Percentiles rank a stretch among this genome's conserved stretches.
phyloP scores from a whole-genome alignment of 2,113 vertebrate genomes.

The Malurus cyaneus region DNA sequence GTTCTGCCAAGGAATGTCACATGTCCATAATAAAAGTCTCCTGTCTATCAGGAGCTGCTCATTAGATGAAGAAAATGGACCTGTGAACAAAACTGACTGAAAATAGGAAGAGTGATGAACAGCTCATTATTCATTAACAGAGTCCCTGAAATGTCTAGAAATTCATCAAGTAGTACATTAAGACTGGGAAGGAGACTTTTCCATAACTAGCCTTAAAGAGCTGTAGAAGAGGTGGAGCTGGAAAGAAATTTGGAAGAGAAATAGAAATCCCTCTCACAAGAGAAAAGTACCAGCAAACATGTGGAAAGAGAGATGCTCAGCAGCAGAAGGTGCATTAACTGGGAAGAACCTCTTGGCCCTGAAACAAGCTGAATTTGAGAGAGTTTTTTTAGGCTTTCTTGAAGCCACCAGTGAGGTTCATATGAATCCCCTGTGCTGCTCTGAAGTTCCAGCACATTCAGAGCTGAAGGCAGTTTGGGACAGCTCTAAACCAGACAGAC shows the following conservation, averaged over 20 bases:
- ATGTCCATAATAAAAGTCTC: not conserved
- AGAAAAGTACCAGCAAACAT: not conserved
- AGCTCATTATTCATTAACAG: not conserved
- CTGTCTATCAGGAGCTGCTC: not conserved
- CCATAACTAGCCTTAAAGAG: not conserved
- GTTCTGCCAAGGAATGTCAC: not conserved
- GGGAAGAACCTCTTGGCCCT: not conserved
- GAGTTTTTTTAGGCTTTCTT: not conserved
- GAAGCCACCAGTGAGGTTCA: not conserved
- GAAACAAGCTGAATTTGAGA: not conserved
- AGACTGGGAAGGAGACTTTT: not conserved
- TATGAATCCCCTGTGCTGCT: not conserved
- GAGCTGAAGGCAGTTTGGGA: not conserved
- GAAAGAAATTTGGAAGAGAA: slow-evolving; percentile 15
- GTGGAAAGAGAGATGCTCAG: not conserved
- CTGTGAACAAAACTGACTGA: not conserved
- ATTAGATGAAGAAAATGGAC: not conserved
- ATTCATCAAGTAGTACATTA: not conserved
- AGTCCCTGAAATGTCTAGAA: not conserved
- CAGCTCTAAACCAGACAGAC: not conserved
- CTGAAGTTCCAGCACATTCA: not conserved
- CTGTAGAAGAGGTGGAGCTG: not conserved
- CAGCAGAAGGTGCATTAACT: not conserved
- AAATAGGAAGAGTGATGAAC: not conserved
- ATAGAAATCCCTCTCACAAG: not conserved